Percentiles rank a stretch among this genome's conserved stretches.
phyloP scores from a whole-genome alignment of 2,797 vertebrate species.

The Apogon hyalosoma region DNA sequence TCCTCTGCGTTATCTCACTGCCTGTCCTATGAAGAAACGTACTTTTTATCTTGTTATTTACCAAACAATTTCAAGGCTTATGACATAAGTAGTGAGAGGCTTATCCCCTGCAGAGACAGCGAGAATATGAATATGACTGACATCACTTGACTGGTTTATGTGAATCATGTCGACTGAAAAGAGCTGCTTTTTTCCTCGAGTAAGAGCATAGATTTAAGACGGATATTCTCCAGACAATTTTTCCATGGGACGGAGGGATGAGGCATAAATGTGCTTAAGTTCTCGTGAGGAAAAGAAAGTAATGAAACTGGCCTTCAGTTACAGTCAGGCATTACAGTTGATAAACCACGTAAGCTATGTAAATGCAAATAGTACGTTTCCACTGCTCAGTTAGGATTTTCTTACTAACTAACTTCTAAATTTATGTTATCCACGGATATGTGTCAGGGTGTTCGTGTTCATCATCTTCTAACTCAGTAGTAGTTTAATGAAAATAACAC shows the following conservation, averaged over 20 bases:
- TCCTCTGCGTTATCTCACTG: slow-evolving; percentile 40
- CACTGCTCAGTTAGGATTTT: too few relatives aligned
- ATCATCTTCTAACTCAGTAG: too few relatives aligned
- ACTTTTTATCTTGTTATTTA: slow-evolving; percentile 69
- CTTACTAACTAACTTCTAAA: too few relatives aligned
- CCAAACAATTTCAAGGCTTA: slow-evolving; percentile 65
- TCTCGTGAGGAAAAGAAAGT: slow-evolving; percentile 35
- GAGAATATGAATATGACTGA: slow-evolving; percentile 68
- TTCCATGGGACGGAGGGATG: slow-evolving; percentile 16
- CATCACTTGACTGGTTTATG: slow-evolving; percentile 67
- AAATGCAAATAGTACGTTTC: too few relatives aligned
- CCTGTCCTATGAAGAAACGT: slow-evolving; percentile 54
- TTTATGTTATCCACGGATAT: too few relatives aligned
- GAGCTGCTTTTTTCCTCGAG: slow-evolving; percentile 23
- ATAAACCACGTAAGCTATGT: too few relatives aligned
- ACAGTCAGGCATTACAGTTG: slow-evolving; percentile 14
- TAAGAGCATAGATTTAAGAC: slow-evolving; percentile 32
- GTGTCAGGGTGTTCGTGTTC: too few relatives aligned
- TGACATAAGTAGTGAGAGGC: slow-evolving; percentile 37
- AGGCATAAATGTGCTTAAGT: slow-evolving; percentile 28
- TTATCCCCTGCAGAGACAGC: slow-evolving; percentile 66
- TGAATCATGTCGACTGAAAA: slow-evolving; percentile 47
- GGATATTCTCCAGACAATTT: slow-evolving; percentile 54
- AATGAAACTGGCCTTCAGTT: slow-evolving; percentile 27
- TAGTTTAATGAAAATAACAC: too few relatives aligned